A percentile compares a stretch with the other conserved stretches of the same genome.
Evolutionary conservation across 1,140 invertebrate genomes (phyloP).

Genomic region (Hycleus phaleratus): DNA sequence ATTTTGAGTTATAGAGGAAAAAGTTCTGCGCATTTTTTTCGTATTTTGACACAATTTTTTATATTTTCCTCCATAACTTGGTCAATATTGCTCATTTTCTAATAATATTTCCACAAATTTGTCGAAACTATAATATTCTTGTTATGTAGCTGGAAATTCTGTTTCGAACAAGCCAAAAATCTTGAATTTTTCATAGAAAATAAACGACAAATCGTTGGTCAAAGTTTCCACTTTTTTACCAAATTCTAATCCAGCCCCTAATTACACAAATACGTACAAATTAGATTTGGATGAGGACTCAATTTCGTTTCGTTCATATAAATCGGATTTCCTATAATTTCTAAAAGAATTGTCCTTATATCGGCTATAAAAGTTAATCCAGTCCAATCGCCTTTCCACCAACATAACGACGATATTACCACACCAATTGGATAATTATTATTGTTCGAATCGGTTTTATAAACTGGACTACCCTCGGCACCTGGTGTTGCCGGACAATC

Average conservation of each 20-base stretch:
- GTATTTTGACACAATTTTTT: too few species aligned
- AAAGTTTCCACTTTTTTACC: too few species aligned
- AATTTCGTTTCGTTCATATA: background rate
- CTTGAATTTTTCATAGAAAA: too few species aligned
- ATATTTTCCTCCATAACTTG: too few species aligned
- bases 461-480: slow-evolving; percentile 53
- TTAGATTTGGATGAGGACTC: background rate
- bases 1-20: too few species aligned
- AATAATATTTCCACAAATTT: too few species aligned
- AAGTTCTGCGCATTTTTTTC: too few species aligned
- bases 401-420: slow-evolving; percentile 50
- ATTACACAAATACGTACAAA: background rate
- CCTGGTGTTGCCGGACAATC: slow-evolving; percentile 51
- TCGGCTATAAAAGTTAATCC: slow-evolving; percentile 46
- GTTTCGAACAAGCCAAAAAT: too few species aligned
- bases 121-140: too few species aligned
- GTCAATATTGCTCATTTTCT: too few species aligned
- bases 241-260: background rate
- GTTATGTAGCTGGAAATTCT: too few species aligned
- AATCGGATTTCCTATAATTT: slow-evolving; percentile 1
- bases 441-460: slow-evolving; percentile 13
- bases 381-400: slow-evolving; percentile 55
- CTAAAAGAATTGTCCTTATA: slow-evolving; percentile 10
- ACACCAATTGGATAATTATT: slow-evolving; percentile 41
- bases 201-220: too few species aligned